Evolutionary conservation across 2,888 invertebrate species (phyloP), one percentile per base, ranked within the genome.

Genomic region (Coremacera marginata): DNA sequence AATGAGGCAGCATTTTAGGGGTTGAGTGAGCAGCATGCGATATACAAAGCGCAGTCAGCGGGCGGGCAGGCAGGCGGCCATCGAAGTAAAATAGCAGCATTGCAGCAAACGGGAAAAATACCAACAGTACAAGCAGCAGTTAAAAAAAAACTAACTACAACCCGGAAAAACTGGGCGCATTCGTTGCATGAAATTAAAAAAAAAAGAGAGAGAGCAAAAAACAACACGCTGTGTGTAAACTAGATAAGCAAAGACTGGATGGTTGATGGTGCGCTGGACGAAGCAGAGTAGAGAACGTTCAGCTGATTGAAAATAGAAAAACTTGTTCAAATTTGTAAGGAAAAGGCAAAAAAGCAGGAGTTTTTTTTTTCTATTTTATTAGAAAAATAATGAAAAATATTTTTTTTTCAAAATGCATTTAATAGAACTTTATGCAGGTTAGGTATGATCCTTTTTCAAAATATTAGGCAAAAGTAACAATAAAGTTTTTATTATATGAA

Each of bases 171-270:
- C 55, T 37, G 60, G 44, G 57, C 52, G 63, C 52, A 57, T 27
- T 63, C 63, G 76, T 71, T 70, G 76, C 76, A 76, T 44, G 62
- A 27, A 62, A 31, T 25, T 63, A 25, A 31, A 25, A 67, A 60
- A 25, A 27, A 60, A 14, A 11, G 11, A 44, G 44, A 44, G 44
- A 7, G 8, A 57, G 22, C 3, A 57, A 60, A 60, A 22, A 60
- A 22, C n/a, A 11, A 25, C 25, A 60, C 11, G 1, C 7, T 55
- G 55, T 55, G 55, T 19, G 55, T 19, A 22, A 4, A 22, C 8
- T 25, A 22, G 57, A 60, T 22, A 22, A 27, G 19, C 11, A 60
- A 8, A 60, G 19, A 55, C 55, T 14, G 63, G n/a, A 8, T 70
- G 34, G n/a, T n/a, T 70, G 34, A 44, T 7, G 25, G 31, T 11